Evolutionary conservation across 2,113 vertebrate genomes (phyloP).

Genomic region (Malaclemys terrapin): DNA sequence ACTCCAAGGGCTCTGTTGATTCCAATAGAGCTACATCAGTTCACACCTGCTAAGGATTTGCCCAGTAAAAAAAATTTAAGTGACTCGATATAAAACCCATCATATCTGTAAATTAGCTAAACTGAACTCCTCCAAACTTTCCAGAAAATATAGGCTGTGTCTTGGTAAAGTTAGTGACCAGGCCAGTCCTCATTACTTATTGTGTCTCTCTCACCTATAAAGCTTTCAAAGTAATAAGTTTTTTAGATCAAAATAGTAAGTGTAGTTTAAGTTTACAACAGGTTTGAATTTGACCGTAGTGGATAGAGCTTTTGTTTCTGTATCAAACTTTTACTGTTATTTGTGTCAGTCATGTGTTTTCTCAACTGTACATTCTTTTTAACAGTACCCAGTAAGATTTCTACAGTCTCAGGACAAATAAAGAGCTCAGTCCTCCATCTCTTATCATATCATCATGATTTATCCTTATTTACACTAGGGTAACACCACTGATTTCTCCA

Average conservation of each 20-base stretch:
- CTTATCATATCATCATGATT: background rate
- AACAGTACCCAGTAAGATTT: background rate
- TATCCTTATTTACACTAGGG: background rate
- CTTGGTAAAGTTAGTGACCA: background rate
- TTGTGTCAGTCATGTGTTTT: background rate
- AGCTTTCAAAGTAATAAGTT: background rate
- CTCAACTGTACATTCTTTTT: background rate
- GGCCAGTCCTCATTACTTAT: background rate
- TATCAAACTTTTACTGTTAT: background rate
- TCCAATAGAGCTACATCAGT: background rate
- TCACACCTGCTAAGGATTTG: background rate
- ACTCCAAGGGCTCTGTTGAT: background rate
- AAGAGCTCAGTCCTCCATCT: background rate
- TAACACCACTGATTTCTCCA: background rate
- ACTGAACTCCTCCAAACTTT: background rate
- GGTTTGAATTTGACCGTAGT: background rate
- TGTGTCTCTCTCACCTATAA: background rate
- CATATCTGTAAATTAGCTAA: background rate
- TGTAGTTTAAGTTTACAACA: background rate
- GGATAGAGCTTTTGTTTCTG: background rate
- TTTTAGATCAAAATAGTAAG: background rate
- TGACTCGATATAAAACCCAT: background rate
- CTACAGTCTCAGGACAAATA: background rate
- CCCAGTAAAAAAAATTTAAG: background rate
- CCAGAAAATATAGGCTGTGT: background rate